Evolutionary conservation across 1,140 invertebrate species (phyloP), one percentile per base, ranked within the genome.

Genomic region (Radopholus similis): DNA sequence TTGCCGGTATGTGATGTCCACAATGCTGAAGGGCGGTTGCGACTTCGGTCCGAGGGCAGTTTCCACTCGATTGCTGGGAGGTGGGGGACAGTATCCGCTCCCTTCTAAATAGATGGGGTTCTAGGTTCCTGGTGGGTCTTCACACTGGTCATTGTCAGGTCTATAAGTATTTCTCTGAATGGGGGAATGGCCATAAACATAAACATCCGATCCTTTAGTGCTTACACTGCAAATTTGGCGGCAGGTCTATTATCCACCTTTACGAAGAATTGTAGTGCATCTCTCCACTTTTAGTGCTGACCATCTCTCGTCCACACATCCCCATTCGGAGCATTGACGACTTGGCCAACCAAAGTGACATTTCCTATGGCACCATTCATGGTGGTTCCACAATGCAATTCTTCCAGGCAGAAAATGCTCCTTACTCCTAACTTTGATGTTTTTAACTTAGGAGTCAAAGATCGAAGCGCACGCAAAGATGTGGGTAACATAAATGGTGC

Each of bases 111-210:
- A n/a, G n/a, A n/a, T n/a, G n/a, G n/a, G n/a, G n/a, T n/a, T n/a
- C n/a, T n/a, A n/a, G 58, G 91, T 5, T 95, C 95, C 69, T 97
- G 95, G 95, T 97, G 94, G 92, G 95, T 98, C 84, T 98, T 97
- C 85, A 97, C 94, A 0, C 87, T 98, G 18, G 97, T 98, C 80
- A 95, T 98, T 79, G 93, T 97, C 66, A 58, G 26, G 56, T 58
- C 28, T 26, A 32, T 57, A 55, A 18, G 26, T 18, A 15, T 40
- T 40, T 8, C 38, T 40, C n/a, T 40, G n/a, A 40, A 40, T n/a
- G n/a, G n/a, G n/a, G n/a, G n/a, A 8, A 51, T 51, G 47, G 11
- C 38, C 38, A 18, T 26, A 9, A 1, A 51, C 9, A 28, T 9
- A 8, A 51, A 28, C 47, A 21, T 51, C 30, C 15, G n/a, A n/a